Conservation (phyloP, 2,888 invertebrate genomes). For the Phoenoteleia sp. region DNA sequence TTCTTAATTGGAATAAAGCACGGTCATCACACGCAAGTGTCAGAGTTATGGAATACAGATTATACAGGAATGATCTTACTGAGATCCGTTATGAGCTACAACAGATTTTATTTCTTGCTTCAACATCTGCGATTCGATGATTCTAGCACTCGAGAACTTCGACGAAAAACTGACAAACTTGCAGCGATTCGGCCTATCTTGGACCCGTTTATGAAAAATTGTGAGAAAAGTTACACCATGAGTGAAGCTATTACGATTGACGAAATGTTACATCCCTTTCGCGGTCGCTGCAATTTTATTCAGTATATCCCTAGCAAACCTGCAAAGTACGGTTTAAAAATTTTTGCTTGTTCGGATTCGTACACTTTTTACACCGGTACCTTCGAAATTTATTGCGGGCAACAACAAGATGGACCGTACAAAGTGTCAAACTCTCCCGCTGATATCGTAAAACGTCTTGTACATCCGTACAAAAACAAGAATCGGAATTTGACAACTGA, state of each 20-base stretch:
- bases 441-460: slow-evolving; percentile 64
- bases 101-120: slow-evolving; percentile 45
- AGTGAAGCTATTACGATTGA: slow-evolving; percentile 64
- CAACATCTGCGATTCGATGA: slow-evolving; percentile 45
- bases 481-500: slow-evolving; percentile 65
- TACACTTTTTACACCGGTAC: slow-evolving; percentile 58
- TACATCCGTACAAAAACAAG: slow-evolving; percentile 52
- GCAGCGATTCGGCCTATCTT: slow-evolving; percentile 50
- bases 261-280: slow-evolving; percentile 71
- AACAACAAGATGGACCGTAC: slow-evolving; percentile 59
- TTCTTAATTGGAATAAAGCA: slow-evolving; percentile 49
- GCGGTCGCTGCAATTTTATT: slow-evolving; percentile 61
- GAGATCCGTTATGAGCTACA: slow-evolving; percentile 48
- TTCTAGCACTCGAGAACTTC: slow-evolving; percentile 14
- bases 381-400: slow-evolving; percentile 66
- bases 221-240: slow-evolving; percentile 43
- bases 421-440: slow-evolving; percentile 44
- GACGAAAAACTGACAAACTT: slow-evolving; percentile 52
- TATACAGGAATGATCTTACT: slow-evolving; percentile 51
- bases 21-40: slow-evolving; percentile 29
- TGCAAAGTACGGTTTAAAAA: slow-evolving; percentile 3
- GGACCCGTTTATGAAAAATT: slow-evolving; percentile 47
- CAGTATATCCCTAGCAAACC: slow-evolving; percentile 27
- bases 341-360: slow-evolving; percentile 58
- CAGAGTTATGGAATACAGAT: slow-evolving; percentile 57